Percentiles rank a stretch among this genome's conserved stretches.
Evolutionary conservation across 2,888 invertebrate genomes (phyloP).

Genomic region (Thereva nobilitata): DNA sequence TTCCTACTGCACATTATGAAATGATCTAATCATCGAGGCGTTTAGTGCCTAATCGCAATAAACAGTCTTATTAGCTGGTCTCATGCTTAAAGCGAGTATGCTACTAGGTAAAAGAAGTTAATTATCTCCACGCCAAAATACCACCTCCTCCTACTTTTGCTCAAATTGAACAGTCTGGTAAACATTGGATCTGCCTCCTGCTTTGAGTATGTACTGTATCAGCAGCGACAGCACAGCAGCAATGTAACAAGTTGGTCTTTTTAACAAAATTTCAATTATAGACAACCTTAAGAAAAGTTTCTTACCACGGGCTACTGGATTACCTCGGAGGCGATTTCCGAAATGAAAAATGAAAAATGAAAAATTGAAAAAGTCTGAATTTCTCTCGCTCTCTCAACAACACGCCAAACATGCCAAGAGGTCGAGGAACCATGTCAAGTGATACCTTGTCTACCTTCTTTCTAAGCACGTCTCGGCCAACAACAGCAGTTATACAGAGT

Average conservation of each 20-base stretch:
- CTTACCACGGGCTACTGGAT: constrained; percentile 3
- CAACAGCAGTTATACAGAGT: background rate
- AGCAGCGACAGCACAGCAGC: no score
- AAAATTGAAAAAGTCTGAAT: constrained; percentile 4
- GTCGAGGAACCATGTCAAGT: constrained; percentile 10
- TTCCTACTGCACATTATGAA: no score
- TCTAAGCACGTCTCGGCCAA: constrained; percentile 2
- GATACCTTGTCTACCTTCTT: background rate
- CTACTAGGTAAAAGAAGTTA: no score
- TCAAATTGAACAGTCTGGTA: no score
- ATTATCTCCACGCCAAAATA: no score
- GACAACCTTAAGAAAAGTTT: constrained; percentile 5
- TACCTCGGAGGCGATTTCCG: constrained; percentile 5
- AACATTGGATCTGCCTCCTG: no score
- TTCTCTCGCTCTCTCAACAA: background rate
- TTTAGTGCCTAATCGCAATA: no score
- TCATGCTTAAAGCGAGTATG: no score
- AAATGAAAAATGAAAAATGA: constrained; percentile 7
- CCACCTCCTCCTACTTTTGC: no score
- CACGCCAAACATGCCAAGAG: background rate
- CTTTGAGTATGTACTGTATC: no score
- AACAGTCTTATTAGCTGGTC: no score
- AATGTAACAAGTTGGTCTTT: background rate
- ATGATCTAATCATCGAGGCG: no score
- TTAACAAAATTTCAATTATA: constrained; percentile 20